Conservation (phyloP, 2,797 vertebrate genomes). For the Sardinella longiceps region DNA sequence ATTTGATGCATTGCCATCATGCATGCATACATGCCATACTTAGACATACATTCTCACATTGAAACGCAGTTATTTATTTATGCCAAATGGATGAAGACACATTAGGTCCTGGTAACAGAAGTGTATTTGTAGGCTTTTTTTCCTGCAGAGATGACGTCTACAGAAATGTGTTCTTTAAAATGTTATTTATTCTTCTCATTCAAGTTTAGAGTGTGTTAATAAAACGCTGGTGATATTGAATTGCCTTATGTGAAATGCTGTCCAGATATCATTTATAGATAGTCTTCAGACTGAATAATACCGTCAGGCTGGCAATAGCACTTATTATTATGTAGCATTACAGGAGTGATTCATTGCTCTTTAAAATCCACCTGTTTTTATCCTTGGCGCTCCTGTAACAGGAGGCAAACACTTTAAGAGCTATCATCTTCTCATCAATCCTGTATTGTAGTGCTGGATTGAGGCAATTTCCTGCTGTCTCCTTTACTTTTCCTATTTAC, state of each 20-base stretch:
- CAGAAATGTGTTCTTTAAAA: background rate
- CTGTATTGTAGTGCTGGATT: background rate
- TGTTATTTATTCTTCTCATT: background rate
- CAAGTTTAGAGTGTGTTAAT: background rate
- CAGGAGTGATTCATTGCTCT: background rate
- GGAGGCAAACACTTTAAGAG: background rate
- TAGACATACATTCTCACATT: conserved; percentile 19
- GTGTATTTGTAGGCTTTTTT: background rate
- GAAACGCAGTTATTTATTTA: conserved; percentile 37
- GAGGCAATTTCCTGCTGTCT: conserved; percentile 12
- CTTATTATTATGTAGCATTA: background rate
- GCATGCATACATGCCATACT: background rate
- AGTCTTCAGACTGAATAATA: background rate
- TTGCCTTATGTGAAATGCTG: background rate
- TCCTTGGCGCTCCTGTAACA: background rate
- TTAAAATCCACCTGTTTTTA: background rate
- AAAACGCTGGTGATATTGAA: background rate
- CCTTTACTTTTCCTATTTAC: conserved; percentile 1
- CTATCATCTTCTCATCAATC: background rate
- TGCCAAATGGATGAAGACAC: background rate
- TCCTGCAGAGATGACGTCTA: background rate
- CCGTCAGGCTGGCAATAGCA: background rate
- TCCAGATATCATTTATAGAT: background rate
- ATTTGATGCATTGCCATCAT: conserved; percentile 43
- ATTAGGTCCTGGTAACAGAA: background rate